Percentiles rank a stretch among this genome's conserved stretches.
These are phyloP conservation scores for Sminthurides bifidus DNA, from an alignment of 1,140 invertebrate genomes.

Conservation along the genomic window DNA sequence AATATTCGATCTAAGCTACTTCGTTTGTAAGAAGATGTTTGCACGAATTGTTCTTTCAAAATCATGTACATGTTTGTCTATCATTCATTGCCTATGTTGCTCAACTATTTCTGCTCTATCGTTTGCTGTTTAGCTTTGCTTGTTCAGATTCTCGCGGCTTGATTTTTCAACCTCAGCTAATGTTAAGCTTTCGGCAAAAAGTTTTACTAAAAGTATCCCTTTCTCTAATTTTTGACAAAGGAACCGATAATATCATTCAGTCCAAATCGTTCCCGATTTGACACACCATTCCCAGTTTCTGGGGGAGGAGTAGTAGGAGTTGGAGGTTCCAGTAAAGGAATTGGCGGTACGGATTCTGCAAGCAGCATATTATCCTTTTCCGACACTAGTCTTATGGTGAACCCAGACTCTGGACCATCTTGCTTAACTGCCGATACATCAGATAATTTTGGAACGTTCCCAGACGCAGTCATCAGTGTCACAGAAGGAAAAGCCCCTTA, in stretches of 20 bases:
- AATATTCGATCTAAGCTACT: no score
- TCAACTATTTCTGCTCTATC: no score
- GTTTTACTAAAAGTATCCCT: background rate
- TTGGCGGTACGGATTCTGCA: background rate
- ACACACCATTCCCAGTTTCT: background rate
- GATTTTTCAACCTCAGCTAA: no score
- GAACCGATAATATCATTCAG: constrained; percentile 26
- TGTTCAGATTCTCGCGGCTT: no score
- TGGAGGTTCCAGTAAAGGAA: background rate
- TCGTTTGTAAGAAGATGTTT: no score
- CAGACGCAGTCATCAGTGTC: background rate
- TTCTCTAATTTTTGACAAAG: background rate
- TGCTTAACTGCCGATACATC: background rate
- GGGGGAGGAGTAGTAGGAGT: background rate
- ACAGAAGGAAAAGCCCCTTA: background rate
- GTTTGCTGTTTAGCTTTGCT: no score
- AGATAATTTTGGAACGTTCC: background rate
- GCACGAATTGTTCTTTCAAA: no score
- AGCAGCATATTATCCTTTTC: background rate
- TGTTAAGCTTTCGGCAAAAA: no score
- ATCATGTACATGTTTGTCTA: no score
- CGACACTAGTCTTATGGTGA: no score
- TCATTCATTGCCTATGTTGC: no score
- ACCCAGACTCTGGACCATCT: no score
- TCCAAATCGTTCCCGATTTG: constrained; percentile 18